Base-by-base conservation (phyloP, 2,888 invertebrate genomes). In the Drosophila nigricruria region DNA sequence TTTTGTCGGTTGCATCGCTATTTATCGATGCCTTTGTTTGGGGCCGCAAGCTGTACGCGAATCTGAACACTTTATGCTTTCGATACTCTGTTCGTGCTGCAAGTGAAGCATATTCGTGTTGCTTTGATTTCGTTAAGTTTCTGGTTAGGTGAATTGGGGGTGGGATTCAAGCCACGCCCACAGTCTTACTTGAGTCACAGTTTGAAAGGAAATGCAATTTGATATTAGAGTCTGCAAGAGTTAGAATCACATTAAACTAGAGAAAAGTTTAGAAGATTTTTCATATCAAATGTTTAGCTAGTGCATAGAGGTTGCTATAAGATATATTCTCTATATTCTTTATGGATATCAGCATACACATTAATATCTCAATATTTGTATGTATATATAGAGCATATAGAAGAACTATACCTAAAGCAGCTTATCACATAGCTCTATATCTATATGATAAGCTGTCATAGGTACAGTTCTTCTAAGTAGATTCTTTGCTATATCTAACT, bases 1-100 rank as follows among this genome's bases (percentile, higher is more conserved):
- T n/a, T 53, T 23, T 34, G 9, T 34, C 16, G 9, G 32, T 16
- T 34, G 30, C 27, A 60, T 57, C 50, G 58, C 9, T 64, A 64
- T 65, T 64, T 73, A 67, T 70, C 74, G 63, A 34, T 49, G 62
- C 42, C 64, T 61, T 74, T 61, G 66, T 61, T 54, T 18, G 36
- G 30, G 30, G 18, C 30, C 20, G 2, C 27, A 45, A 27, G 47
- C 53, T 64, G 71, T 69, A 61, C 52, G 25, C 36, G 36, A 23
- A 23, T 53, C 5, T 25, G 38, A 42, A 8, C 34, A 9, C 27
- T 56, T 58, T 30, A 30, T 61, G 61, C 36, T 10, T 10, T 5
- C 1, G 6, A 16, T 10, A 5, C 23, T 16, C 52, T 50, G 50
- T 10, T 10, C 36, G 34, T 1, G 5, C 3, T 42, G 5, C 45